Evolutionary conservation across 2,797 vertebrate genomes (phyloP), one percentile per base, ranked within the genome.

Genomic region (Melanotaenia maccullochi): DNA sequence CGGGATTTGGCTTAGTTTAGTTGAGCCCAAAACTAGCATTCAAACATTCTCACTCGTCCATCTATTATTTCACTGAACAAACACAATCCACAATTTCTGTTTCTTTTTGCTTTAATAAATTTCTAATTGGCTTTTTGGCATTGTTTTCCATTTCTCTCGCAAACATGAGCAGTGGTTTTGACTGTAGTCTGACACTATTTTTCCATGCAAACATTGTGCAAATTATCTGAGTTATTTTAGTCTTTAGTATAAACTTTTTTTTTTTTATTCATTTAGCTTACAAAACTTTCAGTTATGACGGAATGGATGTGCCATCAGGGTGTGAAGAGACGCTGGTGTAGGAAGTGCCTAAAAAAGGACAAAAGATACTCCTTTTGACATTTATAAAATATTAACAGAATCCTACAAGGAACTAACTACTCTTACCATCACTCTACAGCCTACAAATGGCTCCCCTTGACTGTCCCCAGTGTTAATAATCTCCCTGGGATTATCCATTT

Each of bases 391-490:
- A 42, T 42, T 16, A 38, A 42, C 13, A 18, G 42, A 44, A 44
- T 44, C 18, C 18, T 49, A 6, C 20, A n/a, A n/a, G 44, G 6
- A 49, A 49, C 49, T 3, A 22, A 22, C 22, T 24, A 24, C 49
- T 67, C 30, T 22, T 16, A 38, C 55, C 20, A 40, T n/a, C 20
- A 32, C 54, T 62, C 13, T 33, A 33, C 32, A 33, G 13, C 33
- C 62, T 75, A 71, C 74, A 78, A 76, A 65, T 49, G 54, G 60
- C 62, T 79, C 56, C 75, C 71, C 75, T 77, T 57, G 70, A 57
- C 51, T 0, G 3, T 57, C 56, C 60, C 22, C 30, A 11, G 32
- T 36, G 47, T 54, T 24, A 54, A 6, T 28, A 54, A 28, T 54
- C 65, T 32, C 38, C 40, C 30, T 75, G 36, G 33, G 2, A 68